Conservation (phyloP, 2,113 vertebrate species). For the human region DNA sequence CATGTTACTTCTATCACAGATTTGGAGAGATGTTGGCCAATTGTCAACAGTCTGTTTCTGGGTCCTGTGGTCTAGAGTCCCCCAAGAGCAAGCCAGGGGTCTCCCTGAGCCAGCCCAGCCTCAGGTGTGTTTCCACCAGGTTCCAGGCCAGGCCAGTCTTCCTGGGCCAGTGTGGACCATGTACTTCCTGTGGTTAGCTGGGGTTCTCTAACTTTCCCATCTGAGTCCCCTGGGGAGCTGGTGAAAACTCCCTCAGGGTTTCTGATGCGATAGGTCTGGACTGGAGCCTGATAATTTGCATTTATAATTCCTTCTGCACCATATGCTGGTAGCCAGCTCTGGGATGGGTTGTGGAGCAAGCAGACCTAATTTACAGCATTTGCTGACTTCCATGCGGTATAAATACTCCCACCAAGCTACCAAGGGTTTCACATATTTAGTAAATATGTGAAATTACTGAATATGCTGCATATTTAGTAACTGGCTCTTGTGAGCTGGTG, state of each 20-base stretch:
- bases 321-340: not conserved
- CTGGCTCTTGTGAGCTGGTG: not conserved
- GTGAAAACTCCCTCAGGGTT: not conserved
- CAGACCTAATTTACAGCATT: not conserved
- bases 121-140: not conserved
- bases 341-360: not conserved
- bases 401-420: not conserved
- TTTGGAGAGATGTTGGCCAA: not conserved
- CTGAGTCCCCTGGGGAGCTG: not conserved
- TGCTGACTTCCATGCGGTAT: not conserved
- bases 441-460: too few relatives aligned
- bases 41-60: not conserved
- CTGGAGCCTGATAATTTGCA: not conserved
- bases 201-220: not conserved
- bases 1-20: not conserved
- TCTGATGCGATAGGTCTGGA: not conserved
- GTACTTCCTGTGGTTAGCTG: not conserved
- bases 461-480: not conserved
- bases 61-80: not conserved
- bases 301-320: not conserved
- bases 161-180: not conserved
- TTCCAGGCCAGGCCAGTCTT: not conserved
- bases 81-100: not conserved
- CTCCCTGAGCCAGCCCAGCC: not conserved
- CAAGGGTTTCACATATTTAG: not conserved